phyloP scores from a whole-genome alignment of 2,888 invertebrate species.

The Dione vanillae region DNA sequence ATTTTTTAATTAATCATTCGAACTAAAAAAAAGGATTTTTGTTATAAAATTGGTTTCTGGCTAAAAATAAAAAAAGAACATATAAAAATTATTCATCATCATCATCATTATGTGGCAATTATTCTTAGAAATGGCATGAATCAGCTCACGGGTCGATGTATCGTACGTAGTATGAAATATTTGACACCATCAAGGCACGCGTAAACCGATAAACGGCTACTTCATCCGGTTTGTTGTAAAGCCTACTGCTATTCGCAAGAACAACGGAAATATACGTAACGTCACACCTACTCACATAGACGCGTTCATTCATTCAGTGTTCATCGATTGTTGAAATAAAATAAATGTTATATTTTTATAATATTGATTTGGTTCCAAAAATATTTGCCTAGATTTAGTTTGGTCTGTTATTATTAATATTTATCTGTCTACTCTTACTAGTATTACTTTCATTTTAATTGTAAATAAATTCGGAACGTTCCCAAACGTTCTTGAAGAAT shows the following conservation, averaged over 20 bases:
- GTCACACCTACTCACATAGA: constrained; percentile 63
- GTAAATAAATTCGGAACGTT: constrained; percentile 4
- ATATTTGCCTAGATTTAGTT: background rate
- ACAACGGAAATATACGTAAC: constrained; percentile 71
- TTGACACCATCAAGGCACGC: constrained; percentile 13
- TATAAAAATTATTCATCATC: background rate
- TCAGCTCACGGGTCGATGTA: constrained; percentile 22
- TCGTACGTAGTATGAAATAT: constrained; percentile 21
- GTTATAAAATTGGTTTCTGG: too few species aligned
- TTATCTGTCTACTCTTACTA: too few species aligned
- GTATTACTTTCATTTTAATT: background rate
- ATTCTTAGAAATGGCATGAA: constrained; percentile 30
- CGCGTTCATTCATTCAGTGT: constrained; percentile 53
- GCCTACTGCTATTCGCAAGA: constrained; percentile 63
- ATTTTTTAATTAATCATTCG: too few species aligned
- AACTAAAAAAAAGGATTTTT: too few species aligned
- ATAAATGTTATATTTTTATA: background rate
- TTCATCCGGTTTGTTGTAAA: constrained; percentile 65
- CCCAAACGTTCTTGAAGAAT: constrained; percentile 2
- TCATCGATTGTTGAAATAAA: constrained; percentile 51
- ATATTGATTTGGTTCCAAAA: background rate
- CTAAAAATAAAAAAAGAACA: background rate
- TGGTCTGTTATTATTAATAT: too few species aligned
- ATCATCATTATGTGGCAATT: background rate
- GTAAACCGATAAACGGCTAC: constrained; percentile 58